A percentile compares a stretch with the other conserved stretches of the same genome.
Conservation (phyloP, 2,888 invertebrate species). For the Leistus spinibarbis region DNA sequence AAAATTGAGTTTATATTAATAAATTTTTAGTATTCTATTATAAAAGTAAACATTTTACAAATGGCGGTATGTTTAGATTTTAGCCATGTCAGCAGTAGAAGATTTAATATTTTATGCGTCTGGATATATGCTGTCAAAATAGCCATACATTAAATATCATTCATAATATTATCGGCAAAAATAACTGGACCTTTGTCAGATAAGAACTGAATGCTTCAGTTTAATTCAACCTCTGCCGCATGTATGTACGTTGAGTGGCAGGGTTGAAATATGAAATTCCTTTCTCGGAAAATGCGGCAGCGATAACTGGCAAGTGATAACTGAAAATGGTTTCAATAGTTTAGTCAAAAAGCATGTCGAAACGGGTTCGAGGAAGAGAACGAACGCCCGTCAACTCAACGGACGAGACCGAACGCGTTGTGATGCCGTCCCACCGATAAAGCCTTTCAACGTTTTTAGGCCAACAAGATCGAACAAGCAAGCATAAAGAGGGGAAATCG, state of each 20-base stretch:
- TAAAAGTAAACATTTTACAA: no score
- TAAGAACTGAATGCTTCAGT: background rate
- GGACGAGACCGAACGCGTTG: background rate
- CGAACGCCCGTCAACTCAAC: background rate
- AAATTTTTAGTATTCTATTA: no score
- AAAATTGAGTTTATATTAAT: no score
- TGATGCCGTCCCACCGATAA: background rate
- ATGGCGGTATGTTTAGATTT: no score
- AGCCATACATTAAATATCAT: background rate
- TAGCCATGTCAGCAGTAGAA: no score
- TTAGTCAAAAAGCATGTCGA: slow-evolving; percentile 19
- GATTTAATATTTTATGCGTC: no score
- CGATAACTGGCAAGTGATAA: slow-evolving; percentile 14
- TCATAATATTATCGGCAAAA: background rate
- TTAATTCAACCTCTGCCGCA: no score
- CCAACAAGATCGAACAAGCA: slow-evolving; percentile 36
- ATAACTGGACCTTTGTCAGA: background rate
- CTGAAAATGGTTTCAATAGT: slow-evolving; percentile 17
- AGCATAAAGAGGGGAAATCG: slow-evolving; percentile 7
- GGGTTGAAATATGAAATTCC: slow-evolving; percentile 7
- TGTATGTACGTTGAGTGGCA: background rate
- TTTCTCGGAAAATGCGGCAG: background rate
- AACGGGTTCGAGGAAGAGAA: background rate
- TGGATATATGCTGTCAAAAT: no score
- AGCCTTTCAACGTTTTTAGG: slow-evolving; percentile 21